Conservation (phyloP, 2,797 vertebrate genomes). For the Prionace glauca region DNA sequence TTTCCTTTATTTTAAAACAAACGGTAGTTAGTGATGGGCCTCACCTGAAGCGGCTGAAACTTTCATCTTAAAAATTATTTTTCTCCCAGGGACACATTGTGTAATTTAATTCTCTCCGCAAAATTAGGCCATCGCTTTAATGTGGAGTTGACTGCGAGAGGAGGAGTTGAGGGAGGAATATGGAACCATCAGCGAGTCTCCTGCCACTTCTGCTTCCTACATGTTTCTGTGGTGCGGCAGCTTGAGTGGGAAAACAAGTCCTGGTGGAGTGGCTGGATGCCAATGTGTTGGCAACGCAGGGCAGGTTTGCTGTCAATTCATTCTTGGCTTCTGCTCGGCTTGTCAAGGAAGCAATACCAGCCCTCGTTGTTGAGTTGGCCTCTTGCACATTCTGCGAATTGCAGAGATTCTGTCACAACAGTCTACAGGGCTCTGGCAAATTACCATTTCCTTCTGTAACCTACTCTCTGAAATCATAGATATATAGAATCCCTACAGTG, state of each 20-base stretch:
- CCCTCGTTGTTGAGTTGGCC: neutral
- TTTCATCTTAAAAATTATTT: neutral
- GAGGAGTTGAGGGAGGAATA: neutral
- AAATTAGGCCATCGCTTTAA: neutral
- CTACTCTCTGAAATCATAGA: neutral
- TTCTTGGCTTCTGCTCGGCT: neutral
- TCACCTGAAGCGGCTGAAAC: neutral
- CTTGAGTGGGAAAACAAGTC: neutral
- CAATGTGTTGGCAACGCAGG: neutral
- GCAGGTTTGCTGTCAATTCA: neutral
- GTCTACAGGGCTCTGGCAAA: neutral
- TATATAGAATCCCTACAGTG: too few species aligned
- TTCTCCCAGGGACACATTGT: neutral
- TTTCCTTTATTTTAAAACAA: neutral
- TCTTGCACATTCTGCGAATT: neutral
- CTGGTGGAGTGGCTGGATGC: neutral
- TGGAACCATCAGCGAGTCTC: neutral
- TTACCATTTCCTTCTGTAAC: neutral
- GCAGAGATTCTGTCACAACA: neutral
- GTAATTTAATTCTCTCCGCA: neutral
- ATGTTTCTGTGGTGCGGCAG: neutral
- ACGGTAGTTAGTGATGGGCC: neutral
- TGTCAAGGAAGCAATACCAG: neutral
- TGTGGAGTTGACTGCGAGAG: neutral
- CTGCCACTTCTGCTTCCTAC: neutral